Conservation (phyloP, 2,113 vertebrate species). For the Hiodon tergisus region DNA sequence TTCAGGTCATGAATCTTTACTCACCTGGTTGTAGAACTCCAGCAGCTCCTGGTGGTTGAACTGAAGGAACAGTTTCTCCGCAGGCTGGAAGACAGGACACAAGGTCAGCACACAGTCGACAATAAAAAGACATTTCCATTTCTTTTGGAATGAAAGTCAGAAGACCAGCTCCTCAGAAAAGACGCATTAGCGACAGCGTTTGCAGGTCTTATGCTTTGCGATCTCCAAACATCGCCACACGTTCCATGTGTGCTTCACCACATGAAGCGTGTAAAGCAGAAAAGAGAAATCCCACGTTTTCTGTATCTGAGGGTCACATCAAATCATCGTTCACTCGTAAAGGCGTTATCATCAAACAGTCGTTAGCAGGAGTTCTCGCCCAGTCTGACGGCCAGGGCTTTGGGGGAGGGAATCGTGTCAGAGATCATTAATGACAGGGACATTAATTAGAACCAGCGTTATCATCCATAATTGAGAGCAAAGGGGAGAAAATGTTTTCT, state of each 20-base stretch:
- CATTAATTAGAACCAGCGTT: conserved; percentile 61
- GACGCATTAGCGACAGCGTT: too few relatives aligned
- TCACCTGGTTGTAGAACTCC: conserved; percentile 94
- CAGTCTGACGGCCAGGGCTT: conserved; percentile 4
- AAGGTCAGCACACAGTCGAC: background rate
- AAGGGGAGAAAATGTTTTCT: conserved; percentile 44
- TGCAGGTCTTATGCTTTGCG: too few relatives aligned
- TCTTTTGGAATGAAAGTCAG: too few relatives aligned
- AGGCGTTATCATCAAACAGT: background rate
- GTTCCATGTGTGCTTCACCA: too few relatives aligned
- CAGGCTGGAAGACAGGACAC: conserved; percentile 56
- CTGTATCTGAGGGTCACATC: background rate
- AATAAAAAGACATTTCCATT: background rate
- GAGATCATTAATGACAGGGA: conserved; percentile 53
- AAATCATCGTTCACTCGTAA: background rate
- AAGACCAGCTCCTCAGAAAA: too few relatives aligned
- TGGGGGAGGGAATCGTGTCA: conserved; percentile 49
- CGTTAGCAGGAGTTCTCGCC: conserved; percentile 1
- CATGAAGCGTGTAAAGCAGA: background rate
- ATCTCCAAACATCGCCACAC: too few relatives aligned
- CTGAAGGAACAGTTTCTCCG: conserved; percentile 83
- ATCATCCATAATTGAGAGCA: conserved; percentile 51
- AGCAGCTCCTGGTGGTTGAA: conserved; percentile 88
- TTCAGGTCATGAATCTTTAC: conserved; percentile 31
- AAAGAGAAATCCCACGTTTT: background rate